Percentiles rank a stretch among this genome's conserved stretches.
Conservation (phyloP, 1,140 invertebrate genomes). For the Tetragonula clypearis region DNA sequence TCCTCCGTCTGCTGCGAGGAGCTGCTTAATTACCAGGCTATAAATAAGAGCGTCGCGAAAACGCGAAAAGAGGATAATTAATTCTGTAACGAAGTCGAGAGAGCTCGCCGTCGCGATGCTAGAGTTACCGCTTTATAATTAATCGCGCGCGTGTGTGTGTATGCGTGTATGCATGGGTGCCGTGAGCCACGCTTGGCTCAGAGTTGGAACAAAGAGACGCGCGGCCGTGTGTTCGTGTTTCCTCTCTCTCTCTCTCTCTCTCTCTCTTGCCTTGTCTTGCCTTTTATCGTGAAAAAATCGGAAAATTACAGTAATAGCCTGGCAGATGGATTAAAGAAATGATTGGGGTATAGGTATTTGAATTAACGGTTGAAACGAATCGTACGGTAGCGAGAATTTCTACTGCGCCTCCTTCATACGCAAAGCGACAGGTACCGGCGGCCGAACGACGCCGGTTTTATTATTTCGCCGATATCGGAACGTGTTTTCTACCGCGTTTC, state of each 20-base stretch:
- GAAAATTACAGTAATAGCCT: not conserved
- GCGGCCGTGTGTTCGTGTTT: no score
- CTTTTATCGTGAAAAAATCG: not conserved
- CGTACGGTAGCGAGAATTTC: not conserved
- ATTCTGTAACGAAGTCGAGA: conserved; percentile 2
- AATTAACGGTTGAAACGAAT: conserved; percentile 7
- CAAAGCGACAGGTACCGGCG: not conserved
- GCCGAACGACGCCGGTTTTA: not conserved
- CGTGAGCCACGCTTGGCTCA: not conserved
- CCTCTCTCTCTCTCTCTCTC: no score
- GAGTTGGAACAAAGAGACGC: not conserved
- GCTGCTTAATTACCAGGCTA: conserved; percentile 31
- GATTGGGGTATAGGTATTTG: not conserved
- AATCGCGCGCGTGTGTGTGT: not conserved
- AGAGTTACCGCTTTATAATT: not conserved
- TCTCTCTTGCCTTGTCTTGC: no score
- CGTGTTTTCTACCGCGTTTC: not conserved
- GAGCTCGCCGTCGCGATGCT: not conserved
- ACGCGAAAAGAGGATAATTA: conserved; percentile 31
- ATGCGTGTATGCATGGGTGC: not conserved
- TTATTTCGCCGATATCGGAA: not conserved
- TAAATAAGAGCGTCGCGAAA: conserved; percentile 38
- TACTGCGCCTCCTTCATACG: not conserved
- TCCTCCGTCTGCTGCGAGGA: not conserved
- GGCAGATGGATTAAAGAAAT: not conserved